phyloP scores from a whole-genome alignment of 1,140 invertebrate genomes.

The Drosophila simulans region DNA sequence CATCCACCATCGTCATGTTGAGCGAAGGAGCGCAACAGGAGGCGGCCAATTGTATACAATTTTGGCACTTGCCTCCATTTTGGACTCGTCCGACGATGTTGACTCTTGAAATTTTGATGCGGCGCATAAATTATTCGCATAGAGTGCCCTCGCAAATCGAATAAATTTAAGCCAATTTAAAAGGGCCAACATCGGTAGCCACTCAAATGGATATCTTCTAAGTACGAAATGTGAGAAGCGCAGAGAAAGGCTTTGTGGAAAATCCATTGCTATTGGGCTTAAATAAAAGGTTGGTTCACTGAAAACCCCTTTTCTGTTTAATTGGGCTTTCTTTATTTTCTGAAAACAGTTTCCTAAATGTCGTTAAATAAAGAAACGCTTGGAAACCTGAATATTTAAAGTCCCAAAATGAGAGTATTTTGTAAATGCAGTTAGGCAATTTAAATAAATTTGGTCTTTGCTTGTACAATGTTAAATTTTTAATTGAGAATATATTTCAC shows the following conservation, averaged over 20 bases:
- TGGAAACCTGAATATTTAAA: too few relatives aligned
- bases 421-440: not conserved
- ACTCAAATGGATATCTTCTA: slow-evolving; percentile 33
- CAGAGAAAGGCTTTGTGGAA: not conserved
- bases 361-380: not conserved
- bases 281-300: slow-evolving; percentile 7
- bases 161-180: slow-evolving; percentile 69
- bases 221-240: slow-evolving; percentile 2
- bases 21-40: slow-evolving; percentile 57
- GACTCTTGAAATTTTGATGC: slow-evolving; percentile 58
- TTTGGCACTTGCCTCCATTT: slow-evolving; percentile 48
- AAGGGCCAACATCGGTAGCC: slow-evolving; percentile 31
- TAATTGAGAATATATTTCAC: too few relatives aligned
- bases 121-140: slow-evolving; percentile 54
- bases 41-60: slow-evolving; percentile 38
- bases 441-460: not conserved
- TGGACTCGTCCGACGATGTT: slow-evolving; percentile 16
- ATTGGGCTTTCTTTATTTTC: not conserved
- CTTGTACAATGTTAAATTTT: not conserved
- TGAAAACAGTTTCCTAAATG: not conserved
- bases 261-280: slow-evolving; percentile 8
- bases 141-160: slow-evolving; percentile 56
- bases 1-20: slow-evolving; percentile 43
- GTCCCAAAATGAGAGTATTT: too few relatives aligned
- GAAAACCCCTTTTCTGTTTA: not conserved